Conservation (phyloP, 2,113 vertebrate genomes). For the Semnornis frantzii region DNA sequence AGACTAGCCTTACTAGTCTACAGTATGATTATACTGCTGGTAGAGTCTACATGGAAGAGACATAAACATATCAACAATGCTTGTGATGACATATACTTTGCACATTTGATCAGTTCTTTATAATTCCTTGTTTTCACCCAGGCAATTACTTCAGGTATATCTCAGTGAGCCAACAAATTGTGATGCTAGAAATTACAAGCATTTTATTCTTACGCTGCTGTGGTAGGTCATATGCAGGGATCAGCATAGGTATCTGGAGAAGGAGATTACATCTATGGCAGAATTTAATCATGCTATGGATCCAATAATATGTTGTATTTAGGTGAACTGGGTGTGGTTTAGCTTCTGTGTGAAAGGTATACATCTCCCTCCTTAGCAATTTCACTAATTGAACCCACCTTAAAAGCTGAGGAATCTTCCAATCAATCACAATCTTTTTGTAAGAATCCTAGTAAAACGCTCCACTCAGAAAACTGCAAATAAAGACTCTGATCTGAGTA, state of each 20-base stretch:
- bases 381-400: background rate
- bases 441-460: background rate
- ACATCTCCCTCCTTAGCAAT: background rate
- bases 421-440: background rate
- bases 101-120: background rate
- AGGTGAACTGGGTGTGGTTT: background rate
- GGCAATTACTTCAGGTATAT: background rate
- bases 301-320: background rate
- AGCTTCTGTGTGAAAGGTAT: background rate
- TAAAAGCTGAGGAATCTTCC: background rate
- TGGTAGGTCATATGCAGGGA: background rate
- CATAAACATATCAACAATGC: background rate
- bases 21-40: background rate
- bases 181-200: background rate
- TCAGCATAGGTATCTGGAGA: background rate
- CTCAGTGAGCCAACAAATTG: background rate
- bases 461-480: background rate
- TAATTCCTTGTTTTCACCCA: background rate
- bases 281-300: background rate
- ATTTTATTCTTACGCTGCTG: background rate
- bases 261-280: background rate
- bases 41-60: background rate
- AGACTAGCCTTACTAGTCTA: slow-evolving; percentile 14
- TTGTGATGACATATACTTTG: background rate
- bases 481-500: background rate